These are phyloP conservation scores for Intellagama lesueurii DNA, from an alignment of 2,797 vertebrate species.

Conservation along the genomic window DNA sequence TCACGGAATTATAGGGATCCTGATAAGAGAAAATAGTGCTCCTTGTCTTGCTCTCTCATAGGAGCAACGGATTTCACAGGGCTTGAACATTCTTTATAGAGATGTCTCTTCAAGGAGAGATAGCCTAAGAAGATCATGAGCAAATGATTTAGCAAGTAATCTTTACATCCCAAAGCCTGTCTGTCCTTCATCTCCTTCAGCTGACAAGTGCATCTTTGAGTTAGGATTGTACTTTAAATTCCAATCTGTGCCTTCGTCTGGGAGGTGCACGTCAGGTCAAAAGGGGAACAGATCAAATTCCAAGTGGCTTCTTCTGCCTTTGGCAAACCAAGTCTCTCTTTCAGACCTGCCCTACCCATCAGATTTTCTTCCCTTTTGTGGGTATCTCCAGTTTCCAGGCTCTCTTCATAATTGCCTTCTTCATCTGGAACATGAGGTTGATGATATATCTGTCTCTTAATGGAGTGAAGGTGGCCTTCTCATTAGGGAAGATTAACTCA, in stretches of 20 bases:
- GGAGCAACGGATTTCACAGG: too few species aligned
- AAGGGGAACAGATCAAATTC: neutral
- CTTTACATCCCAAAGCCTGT: too few species aligned
- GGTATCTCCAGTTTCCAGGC: conserved; percentile 19
- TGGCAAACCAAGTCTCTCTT: neutral
- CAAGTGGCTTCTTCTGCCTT: neutral
- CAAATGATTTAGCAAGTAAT: too few species aligned
- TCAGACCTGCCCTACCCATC: neutral
- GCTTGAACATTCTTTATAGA: too few species aligned
- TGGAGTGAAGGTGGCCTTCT: conserved; percentile 47
- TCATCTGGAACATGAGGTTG: conserved; percentile 34
- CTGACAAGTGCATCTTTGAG: too few species aligned
- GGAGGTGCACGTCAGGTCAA: neutral
- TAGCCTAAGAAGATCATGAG: too few species aligned
- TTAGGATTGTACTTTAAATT: too few species aligned
- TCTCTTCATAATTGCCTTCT: conserved; percentile 5
- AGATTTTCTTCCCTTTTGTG: neutral
- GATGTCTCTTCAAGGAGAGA: too few species aligned
- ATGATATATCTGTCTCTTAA: conserved; percentile 40
- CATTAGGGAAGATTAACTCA: conserved; percentile 42
- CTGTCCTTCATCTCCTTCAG: too few species aligned
- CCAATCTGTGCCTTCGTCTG: neutral
- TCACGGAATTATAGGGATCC: too few species aligned
- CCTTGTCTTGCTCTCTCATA: too few species aligned
- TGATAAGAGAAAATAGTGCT: too few species aligned